Conservation (phyloP, 1,140 invertebrate genomes). For the Drosophila murphyi region DNA sequence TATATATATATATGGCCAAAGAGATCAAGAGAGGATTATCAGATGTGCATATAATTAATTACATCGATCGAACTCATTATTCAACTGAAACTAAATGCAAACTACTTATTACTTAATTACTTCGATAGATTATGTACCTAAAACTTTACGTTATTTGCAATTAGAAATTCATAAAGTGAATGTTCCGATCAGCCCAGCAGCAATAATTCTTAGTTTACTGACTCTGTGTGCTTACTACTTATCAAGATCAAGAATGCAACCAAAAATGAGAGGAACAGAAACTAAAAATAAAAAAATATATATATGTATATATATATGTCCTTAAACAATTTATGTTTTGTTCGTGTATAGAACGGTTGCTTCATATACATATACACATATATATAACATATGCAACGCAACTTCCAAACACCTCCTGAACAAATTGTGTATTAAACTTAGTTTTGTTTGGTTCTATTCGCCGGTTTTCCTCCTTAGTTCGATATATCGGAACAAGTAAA, state of each 20-base stretch:
- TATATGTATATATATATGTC: neutral
- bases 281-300: neutral
- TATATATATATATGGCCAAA: constrained; percentile 7
- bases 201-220: neutral
- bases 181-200: neutral
- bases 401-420: too few species aligned
- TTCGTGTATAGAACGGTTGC: too few species aligned
- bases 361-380: too few species aligned
- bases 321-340: neutral
- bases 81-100: constrained; percentile 17
- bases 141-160: neutral
- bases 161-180: neutral
- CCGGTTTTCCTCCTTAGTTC: neutral
- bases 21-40: constrained; percentile 14
- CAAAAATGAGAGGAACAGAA: too few species aligned
- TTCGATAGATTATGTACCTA: neutral
- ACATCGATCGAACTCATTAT: constrained; percentile 16
- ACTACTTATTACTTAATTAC: constrained; percentile 40
- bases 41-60: constrained; percentile 8
- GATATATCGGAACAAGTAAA: neutral
- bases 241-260: too few species aligned
- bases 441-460: neutral
- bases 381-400: too few species aligned
- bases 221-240: neutral
- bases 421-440: neutral